Base-by-base conservation (phyloP, 2,888 invertebrate species). In the Chirona hameri region DNA sequence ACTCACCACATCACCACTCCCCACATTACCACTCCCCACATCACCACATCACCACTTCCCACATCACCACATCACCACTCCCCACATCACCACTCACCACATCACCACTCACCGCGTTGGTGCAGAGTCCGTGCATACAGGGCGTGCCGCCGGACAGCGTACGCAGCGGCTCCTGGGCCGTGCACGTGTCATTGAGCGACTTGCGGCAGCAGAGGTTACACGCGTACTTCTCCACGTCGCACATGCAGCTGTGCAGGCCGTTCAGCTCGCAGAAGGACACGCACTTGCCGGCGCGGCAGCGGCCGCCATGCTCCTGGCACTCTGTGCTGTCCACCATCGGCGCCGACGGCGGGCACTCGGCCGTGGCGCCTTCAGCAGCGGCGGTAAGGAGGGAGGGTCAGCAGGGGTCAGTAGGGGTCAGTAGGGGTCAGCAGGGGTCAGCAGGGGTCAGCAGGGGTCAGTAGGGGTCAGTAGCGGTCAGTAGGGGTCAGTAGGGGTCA, bases 41-140 rank as follows among this genome's bases (percentile, higher is more conserved):
- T 12, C 48, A 10, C 48, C 48, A 10, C 48, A 12, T 12, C 48
- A 12, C 9, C 48, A 48, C 7, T 48, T n/a, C 12, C 48, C 48
- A 10, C 48, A 10, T 12, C 48, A 10, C 48, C 48, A 10, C 48
- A 12, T 12, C 48, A 12, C 9, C 48, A 48, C n/a, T n/a, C n/a
- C n/a, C n/a, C n/a, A n/a, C n/a, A n/a, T n/a, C n/a, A n/a, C n/a
- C n/a, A n/a, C n/a, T n/a, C n/a, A n/a, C n/a, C n/a, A n/a, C n/a
- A n/a, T 39, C 12, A 1, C 82, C 82, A 81, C 69, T 82, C 60
- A 80, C 46, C 39, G 10, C 69, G 91, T 95, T 95, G 88, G 96
- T 96, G 87, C 98, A 99, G 88, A 97, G 96, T 72, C 98, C 98
- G 90, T 97, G 96, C 86, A 97, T 95, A 87, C 99, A 99, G 0